Base-by-base conservation (phyloP, 2,797 vertebrate genomes). In the Coregonus suidteri region DNA sequence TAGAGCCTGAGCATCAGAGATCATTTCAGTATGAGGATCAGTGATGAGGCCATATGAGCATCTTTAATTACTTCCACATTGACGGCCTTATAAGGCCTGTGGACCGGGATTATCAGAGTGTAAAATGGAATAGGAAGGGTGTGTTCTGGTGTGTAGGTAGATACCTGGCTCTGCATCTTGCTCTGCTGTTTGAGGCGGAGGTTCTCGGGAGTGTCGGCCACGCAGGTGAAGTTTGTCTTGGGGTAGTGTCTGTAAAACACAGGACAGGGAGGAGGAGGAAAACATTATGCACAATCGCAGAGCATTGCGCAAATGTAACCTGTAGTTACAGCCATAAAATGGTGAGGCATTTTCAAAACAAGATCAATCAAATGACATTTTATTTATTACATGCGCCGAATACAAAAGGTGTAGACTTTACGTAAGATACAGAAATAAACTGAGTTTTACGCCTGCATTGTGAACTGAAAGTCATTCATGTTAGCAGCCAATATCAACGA, bases 181-280 rank as follows among this genome's bases (percentile, higher is more conserved):
- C 95, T 98, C 94, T 99, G 98, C 89, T 98, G 94, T 96, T 98
- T 97, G 79, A 99, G 96, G 56, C 98, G 97, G 86, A 97, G 94
- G 91, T 99, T 99, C 95, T 99, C 98, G 1, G 97, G 97, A 82
- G 98, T 98, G 90, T 99, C 98, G 4, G 97, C 96, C 93, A 99
- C 98, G 83, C 93, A 95, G 91, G 98, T 99, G 93, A 98, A 99
- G 83, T 94, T 92, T 83, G 97, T 95, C 94, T 97, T 98, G 79
- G 98, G 98, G 93, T 99, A 99, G 95, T 99, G 98, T 94, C 97
- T 99, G 93, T 25, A 85, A 90, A 83, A 89, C 13, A 90, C 81
- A 34, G 31, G 31, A 85, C 73, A 83, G 53, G 20, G 15, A 84
- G 18, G 30, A 37, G 35, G 35, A 37, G 41, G 37, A 47, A 47